These are phyloP conservation scores for Rhinophrynus dorsalis DNA, from an alignment of 2,797 vertebrate genomes.

Conservation along the genomic window DNA sequence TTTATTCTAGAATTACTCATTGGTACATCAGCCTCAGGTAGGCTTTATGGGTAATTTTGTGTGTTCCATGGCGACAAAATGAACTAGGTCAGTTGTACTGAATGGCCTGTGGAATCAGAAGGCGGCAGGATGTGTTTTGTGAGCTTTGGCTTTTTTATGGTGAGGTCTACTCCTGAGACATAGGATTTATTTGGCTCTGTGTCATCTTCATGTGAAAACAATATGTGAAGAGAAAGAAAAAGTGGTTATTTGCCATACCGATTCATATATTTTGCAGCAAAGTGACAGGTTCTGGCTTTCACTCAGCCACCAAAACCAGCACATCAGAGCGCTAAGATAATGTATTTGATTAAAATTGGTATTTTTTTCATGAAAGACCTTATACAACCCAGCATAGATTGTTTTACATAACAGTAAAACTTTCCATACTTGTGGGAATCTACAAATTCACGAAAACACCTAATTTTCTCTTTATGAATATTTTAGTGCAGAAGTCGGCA, in stretches of 20 bases:
- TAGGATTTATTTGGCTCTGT: constrained; percentile 32
- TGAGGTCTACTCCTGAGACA: constrained; percentile 25
- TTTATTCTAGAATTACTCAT: no score
- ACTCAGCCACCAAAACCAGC: constrained; percentile 16
- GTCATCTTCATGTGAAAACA: constrained; percentile 30
- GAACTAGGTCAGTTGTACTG: constrained; percentile 20
- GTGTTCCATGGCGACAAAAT: constrained; percentile 24
- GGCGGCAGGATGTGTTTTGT: constrained; percentile 35
- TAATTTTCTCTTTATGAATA: no score
- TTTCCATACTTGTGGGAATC: no score
- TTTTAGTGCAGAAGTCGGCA: no score
- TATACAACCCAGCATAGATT: constrained; percentile 18
- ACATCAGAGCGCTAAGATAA: constrained; percentile 12
- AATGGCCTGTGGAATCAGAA: constrained; percentile 17
- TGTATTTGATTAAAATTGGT: constrained; percentile 23
- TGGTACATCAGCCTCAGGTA: no score
- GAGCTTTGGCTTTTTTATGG: constrained; percentile 33
- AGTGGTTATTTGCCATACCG: constrained; percentile 24
- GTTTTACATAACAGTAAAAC: no score
- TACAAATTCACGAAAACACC: no score
- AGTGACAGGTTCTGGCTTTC: constrained; percentile 24
- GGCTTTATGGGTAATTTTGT: constrained; percentile 23
- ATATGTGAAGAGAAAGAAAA: constrained; percentile 22
- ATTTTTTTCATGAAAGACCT: constrained; percentile 21
- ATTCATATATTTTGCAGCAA: constrained; percentile 41